Evolutionary conservation across 2,113 vertebrate genomes (phyloP).

Genomic region (Nothoprocta perdicaria): DNA sequence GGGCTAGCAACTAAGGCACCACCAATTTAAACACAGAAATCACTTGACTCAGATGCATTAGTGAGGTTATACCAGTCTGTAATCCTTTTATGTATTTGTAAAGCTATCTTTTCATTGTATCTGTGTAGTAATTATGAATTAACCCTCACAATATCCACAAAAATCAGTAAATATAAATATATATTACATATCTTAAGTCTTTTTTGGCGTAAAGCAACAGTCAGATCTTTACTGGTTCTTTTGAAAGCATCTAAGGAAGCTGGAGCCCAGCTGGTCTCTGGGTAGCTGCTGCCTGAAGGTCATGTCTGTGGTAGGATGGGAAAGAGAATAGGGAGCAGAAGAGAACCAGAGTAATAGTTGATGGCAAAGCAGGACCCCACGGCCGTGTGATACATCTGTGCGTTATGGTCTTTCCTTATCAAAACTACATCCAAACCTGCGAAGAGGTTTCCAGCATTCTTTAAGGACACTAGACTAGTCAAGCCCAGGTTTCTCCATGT

Average conservation of each 20-base stretch:
- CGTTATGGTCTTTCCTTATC: background rate
- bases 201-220: background rate
- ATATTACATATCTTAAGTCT: background rate
- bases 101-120: background rate
- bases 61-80: background rate
- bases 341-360: background rate
- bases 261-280: background rate
- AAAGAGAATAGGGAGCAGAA: background rate
- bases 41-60: background rate
- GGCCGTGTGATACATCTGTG: background rate
- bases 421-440: background rate
- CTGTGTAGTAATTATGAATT: background rate
- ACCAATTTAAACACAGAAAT: background rate
- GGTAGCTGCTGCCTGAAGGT: background rate
- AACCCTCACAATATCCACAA: background rate
- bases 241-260: accelerated
- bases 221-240: background rate
- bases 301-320: background rate
- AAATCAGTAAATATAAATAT: background rate
- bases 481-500: background rate
- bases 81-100: background rate
- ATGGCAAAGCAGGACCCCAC: background rate
- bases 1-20: background rate
- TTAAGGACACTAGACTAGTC: background rate
- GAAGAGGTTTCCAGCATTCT: background rate